Conservation (phyloP, 2,888 invertebrate genomes). For the Crocallis elinguaria region DNA sequence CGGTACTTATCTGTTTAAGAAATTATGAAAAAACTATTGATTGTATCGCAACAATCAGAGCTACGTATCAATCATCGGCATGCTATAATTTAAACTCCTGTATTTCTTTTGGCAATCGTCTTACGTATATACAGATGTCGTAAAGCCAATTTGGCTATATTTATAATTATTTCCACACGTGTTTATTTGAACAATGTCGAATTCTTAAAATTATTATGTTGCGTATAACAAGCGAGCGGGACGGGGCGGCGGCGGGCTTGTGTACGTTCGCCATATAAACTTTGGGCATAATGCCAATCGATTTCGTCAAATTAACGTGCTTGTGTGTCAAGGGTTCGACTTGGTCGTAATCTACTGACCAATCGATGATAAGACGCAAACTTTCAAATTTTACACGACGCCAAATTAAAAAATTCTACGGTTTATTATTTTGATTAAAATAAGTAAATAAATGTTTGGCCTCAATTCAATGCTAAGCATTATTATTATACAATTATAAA, state of each 20-base stretch:
- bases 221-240: too few species aligned
- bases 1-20: neutral
- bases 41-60: neutral
- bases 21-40: neutral
- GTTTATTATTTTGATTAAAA: too few species aligned
- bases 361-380: too few species aligned
- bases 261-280: slow-evolving; percentile 28
- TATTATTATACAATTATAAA: slow-evolving; percentile 3
- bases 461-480: too few species aligned
- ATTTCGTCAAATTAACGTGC: slow-evolving; percentile 51
- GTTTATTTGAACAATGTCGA: neutral
- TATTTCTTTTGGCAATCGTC: slow-evolving; percentile 9
- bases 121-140: slow-evolving; percentile 3
- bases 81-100: neutral
- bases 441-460: neutral
- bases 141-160: slow-evolving; percentile 19
- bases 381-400: too few species aligned
- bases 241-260: too few species aligned
- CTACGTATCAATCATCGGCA: neutral
- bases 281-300: slow-evolving; percentile 63
- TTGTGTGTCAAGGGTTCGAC: slow-evolving; percentile 45
- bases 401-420: too few species aligned
- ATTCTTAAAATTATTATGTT: neutral
- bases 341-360: slow-evolving; percentile 10
- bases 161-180: neutral